Percentiles rank a stretch among this genome's conserved stretches.
Evolutionary conservation across 2,797 vertebrate genomes (phyloP).

Genomic region (Dallia pectoralis): DNA sequence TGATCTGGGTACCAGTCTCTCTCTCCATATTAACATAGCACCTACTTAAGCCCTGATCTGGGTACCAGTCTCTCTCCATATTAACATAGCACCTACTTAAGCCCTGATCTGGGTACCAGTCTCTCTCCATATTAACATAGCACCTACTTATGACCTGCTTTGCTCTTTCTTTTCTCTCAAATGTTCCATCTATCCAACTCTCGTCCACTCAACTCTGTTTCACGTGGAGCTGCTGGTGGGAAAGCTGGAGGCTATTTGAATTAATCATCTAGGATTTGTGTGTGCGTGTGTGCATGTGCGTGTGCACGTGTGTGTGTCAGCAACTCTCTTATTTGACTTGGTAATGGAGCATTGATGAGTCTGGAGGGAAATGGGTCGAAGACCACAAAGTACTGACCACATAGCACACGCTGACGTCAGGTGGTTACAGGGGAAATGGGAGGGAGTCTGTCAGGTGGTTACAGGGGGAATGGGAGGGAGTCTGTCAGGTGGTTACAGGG

Average conservation of each 20-base stretch:
- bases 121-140: no score
- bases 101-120: no score
- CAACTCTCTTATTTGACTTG: conserved; percentile 93
- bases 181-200: no score
- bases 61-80: no score
- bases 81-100: no score
- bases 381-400: conserved; percentile 54
- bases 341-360: conserved; percentile 96
- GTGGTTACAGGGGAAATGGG: conserved; percentile 54
- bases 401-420: conserved; percentile 69
- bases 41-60: no score
- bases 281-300: background rate
- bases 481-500: no score
- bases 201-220: conserved; percentile 39
- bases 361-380: conserved; percentile 80
- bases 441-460: conserved; percentile 34
- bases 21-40: no score
- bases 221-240: conserved; percentile 42
- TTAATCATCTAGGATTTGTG: conserved; percentile 60
- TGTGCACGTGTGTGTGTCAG: conserved; percentile 13
- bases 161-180: no score
- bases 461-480: no score
- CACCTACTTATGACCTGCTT: no score
- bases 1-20: no score
- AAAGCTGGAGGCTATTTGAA: conserved; percentile 81